Evolutionary conservation across 2,797 vertebrate species (phyloP), one percentile per base, ranked within the genome.

Genomic region (Loris lydekkerianus): DNA sequence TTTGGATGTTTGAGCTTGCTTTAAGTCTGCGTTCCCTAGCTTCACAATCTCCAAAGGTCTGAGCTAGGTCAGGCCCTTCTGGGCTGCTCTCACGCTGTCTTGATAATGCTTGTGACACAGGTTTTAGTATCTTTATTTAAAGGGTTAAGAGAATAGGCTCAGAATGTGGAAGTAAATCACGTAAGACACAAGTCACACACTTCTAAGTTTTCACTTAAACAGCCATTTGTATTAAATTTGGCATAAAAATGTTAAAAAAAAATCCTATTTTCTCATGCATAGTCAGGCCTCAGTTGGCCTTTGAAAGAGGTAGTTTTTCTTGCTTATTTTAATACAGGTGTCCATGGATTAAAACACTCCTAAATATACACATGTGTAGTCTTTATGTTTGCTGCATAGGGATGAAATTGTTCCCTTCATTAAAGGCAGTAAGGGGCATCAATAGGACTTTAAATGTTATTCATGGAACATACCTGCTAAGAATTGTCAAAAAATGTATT

Each of bases 101-200:
- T 63, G 10, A 85, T 75, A 76, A 43, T 76, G 14, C 67, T 69
- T 49, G 25, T 72, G 27, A 84, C 49, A 58, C 17, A 46, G 63
- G 15, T 67, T 60, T 89, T 84, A 89, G 15, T 46, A 46, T 92
- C 29, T 78, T 20, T 31, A 29, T 88, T 73, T 73, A 65, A 84
- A 58, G 23, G 84, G n/a, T 31, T 80, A 25, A 91, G 46, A 53
- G 73, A 93, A 91, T 29, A 73, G 60, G 40, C 40, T 69, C 27
- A 76, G 75, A 90, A 88, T 83, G 56, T 40, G 65, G 63, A 88
- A 75, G 29, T 80, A 89, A 89, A 78, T 40, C 53, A 37, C 65
- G 20, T 61, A 63, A 87, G 49, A 86, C 69, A 27, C 70, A 91
- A 87, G 75, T 67, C 40, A 85, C 40, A 81, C 3, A 67, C 5